Conservation (phyloP, 2,113 vertebrate genomes). For the Chrysochloris asiatica region DNA sequence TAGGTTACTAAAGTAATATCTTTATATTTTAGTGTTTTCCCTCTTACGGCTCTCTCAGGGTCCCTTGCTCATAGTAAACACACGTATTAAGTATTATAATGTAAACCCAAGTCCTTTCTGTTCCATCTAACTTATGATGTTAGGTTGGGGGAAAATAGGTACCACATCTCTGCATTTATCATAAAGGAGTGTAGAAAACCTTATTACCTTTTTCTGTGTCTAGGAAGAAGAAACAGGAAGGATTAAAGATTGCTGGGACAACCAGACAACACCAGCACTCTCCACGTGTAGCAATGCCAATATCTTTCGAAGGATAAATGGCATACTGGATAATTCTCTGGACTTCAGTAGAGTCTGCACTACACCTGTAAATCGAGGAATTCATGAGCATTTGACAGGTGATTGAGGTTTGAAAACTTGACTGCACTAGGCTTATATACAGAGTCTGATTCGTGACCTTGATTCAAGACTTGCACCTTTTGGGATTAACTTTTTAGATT, state of each 20-base stretch:
- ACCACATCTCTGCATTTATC: neutral
- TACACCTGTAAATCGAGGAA: constrained; percentile 90
- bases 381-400: constrained; percentile 90
- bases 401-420: constrained; percentile 45
- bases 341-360: constrained; percentile 97
- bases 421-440: neutral
- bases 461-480: neutral
- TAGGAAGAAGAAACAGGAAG: constrained; percentile 92
- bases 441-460: neutral
- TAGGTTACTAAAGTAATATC: neutral
- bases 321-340: constrained; percentile 96
- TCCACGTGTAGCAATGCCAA: constrained; percentile 97
- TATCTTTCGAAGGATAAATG: constrained; percentile 97
- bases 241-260: constrained; percentile 90
- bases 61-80: neutral
- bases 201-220: constrained; percentile 46
- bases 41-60: neutral
- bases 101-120: neutral
- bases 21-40: neutral
- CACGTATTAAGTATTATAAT: neutral
- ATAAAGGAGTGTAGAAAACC: neutral
- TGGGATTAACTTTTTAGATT: neutral
- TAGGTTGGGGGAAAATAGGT: neutral
- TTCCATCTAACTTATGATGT: neutral
- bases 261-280: constrained; percentile 89